These are phyloP conservation scores for Balearica regulorum DNA, from an alignment of 2,797 vertebrate species.

Conservation along the genomic window DNA sequence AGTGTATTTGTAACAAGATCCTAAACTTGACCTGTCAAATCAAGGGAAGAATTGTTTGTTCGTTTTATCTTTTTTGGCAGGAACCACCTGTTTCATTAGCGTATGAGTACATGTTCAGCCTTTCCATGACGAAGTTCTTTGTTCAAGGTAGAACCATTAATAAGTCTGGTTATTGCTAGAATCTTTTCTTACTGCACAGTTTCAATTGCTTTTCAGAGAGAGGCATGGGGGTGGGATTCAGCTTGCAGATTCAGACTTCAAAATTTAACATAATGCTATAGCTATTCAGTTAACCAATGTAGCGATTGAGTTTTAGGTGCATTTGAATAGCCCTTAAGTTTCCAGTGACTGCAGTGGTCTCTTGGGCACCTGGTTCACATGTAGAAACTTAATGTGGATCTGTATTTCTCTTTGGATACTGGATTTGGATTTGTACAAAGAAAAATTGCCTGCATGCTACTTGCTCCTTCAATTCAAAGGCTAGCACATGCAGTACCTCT, in stretches of 20 bases:
- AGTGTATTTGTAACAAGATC: neutral
- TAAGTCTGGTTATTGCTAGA: neutral
- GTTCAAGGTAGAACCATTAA: neutral
- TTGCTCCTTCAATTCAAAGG: neutral
- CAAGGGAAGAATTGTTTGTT: neutral
- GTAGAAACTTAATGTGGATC: neutral
- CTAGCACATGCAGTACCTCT: neutral
- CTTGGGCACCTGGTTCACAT: neutral
- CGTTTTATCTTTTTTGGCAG: neutral
- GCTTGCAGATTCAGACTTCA: neutral
- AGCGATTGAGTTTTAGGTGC: neutral
- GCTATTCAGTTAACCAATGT: neutral
- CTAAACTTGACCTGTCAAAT: constrained; percentile 1
- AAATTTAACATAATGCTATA: neutral
- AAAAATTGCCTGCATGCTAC: neutral
- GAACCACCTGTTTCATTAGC: neutral
- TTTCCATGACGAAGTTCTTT: neutral
- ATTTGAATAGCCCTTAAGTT: neutral
- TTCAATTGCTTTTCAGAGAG: neutral
- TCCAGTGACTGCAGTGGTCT: neutral
- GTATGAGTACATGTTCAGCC: neutral
- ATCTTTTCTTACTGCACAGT: neutral
- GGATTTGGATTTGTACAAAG: neutral
- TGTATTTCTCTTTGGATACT: neutral
- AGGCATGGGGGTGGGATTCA: neutral